Percentiles rank a stretch among this genome's conserved stretches.
phyloP scores from a whole-genome alignment of 2,113 vertebrate genomes.

The Nasalis larvatus region DNA sequence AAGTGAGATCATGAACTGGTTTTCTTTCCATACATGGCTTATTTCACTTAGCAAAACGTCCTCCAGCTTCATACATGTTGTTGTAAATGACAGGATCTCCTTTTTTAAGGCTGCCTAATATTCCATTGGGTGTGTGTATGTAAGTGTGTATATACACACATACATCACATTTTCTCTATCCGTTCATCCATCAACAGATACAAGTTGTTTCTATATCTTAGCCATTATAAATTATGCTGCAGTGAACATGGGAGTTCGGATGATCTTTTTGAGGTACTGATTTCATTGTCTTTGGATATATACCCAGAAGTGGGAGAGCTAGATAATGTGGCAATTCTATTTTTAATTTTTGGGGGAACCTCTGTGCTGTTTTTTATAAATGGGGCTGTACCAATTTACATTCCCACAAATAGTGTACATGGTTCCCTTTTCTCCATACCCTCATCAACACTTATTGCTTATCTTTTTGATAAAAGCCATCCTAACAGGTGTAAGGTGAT shows the following conservation, averaged over 20 bases:
- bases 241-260: not conserved
- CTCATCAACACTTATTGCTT: not conserved
- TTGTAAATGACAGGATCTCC: not conserved
- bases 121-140: not conserved
- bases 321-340: not conserved
- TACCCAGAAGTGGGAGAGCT: not conserved
- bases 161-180: not conserved
- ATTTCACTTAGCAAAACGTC: not conserved
- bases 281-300: not conserved
- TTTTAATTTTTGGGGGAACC: not conserved
- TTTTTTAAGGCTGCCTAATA: not conserved
- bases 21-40: not conserved
- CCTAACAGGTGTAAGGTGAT: not conserved
- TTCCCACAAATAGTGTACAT: not conserved
- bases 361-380: not conserved
- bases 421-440: not conserved
- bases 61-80: too few species aligned
- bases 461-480: not conserved
- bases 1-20: not conserved
- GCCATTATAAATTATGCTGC: not conserved
- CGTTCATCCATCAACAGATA: not conserved
- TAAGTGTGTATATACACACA: not conserved
- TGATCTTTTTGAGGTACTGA: not conserved
- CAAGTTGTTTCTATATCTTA: not conserved
- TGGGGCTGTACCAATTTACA: not conserved